phyloP scores from a whole-genome alignment of 2,113 vertebrate genomes.

The Galbula dea region DNA sequence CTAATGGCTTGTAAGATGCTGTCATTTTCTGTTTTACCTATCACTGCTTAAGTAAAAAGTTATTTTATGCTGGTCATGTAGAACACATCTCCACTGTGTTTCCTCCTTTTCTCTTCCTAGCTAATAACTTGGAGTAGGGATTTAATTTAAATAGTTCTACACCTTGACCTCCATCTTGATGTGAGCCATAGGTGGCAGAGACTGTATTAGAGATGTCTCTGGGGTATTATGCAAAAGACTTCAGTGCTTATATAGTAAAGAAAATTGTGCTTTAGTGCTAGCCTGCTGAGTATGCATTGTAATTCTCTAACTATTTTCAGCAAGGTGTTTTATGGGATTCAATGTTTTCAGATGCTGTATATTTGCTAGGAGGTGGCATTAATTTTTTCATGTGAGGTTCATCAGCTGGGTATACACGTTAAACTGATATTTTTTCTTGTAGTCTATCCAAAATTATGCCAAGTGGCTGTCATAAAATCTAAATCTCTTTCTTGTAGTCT shows the following conservation, averaged over 20 bases:
- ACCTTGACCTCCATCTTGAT: slow-evolving; percentile 60
- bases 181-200: slow-evolving; percentile 40
- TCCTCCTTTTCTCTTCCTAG: background rate
- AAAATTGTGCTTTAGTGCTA: slow-evolving; percentile 3
- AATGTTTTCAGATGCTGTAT: background rate
- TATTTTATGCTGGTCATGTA: slow-evolving; percentile 39
- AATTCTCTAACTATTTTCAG: slow-evolving; percentile 46
- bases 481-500: slow-evolving; percentile 5
- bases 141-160: slow-evolving; percentile 59
- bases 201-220: slow-evolving; percentile 35
- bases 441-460: background rate
- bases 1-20: background rate
- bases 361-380: background rate
- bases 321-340: slow-evolving; percentile 29
- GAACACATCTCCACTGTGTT: background rate
- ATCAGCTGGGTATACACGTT: slow-evolving; percentile 37
- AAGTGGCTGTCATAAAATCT: slow-evolving; percentile 24
- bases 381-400: slow-evolving; percentile 32
- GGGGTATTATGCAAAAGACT: slow-evolving; percentile 60
- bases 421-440: background rate
- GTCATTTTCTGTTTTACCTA: slow-evolving; percentile 48
- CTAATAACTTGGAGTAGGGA: slow-evolving; percentile 44
- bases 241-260: slow-evolving; percentile 34
- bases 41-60: slow-evolving; percentile 30
- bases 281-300: background rate